Evolutionary conservation across 2,888 invertebrate genomes (phyloP), one percentile per base, ranked within the genome.

Genomic region (Heteromurus nitidus): DNA sequence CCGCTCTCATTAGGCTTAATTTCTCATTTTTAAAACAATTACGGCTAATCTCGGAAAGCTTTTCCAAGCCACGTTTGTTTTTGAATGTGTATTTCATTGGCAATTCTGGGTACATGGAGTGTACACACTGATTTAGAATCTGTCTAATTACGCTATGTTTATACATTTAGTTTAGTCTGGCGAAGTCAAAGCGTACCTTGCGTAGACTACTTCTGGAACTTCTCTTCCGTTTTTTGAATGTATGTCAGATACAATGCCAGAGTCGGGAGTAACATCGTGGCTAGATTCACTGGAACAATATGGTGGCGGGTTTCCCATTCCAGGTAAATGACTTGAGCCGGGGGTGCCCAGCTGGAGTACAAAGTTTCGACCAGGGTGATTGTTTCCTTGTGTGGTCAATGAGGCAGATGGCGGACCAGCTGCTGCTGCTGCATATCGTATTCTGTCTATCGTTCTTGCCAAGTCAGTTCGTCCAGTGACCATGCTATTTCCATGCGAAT

Each of bases 241-340:
- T 60, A 87, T 87, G 64, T 87, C 87, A 22, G 86, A 86, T n/a
- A 87, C 87, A 58, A 86, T 87, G 42, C 86, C 87, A 31, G 86
- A 87, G 68, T 86, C 85, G 50, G 87, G 87, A 58, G 87, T 87
- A 44, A 87, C 87, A 81, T 87, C 87, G 77, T 87, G 87, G 84
- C 87, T 87, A 30, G 86, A 87, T 80, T 87, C 87, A 82, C 87
- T 87, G 80, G 86, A 87, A 82, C 87, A 87, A 67, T 87, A 87
- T 16, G 86, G 87, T 55, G 87, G 87, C 50, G 87, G 86, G 60
- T 87, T 86, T 55, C 85, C 86, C 70, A 86, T 84, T 73, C 86
- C 86, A 74, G 86, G 84, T 74, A 86, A 77, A 83, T 86, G 86
- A 80, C 80, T 84, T 80, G 84, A 70, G 65, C 83, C 83, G 44